Evolutionary conservation across 1,140 invertebrate species (phyloP), one percentile per base, ranked within the genome.

Genomic region (Leguminivora glycinivorella): DNA sequence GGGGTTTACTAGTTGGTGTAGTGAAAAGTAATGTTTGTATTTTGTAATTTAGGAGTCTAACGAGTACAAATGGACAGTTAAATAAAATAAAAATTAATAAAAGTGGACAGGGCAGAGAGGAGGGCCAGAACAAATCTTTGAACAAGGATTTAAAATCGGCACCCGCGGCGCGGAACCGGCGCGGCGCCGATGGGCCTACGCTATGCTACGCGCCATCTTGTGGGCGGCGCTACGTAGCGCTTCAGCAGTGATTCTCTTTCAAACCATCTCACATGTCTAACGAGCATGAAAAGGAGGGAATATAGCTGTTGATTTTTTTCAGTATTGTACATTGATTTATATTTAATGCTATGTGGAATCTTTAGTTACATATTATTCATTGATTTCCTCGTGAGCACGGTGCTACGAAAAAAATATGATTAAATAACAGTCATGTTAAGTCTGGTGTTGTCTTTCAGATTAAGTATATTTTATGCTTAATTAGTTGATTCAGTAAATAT

Each of bases 151-250:
- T 2, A 38, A 38, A 12, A 14, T 38, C 4, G 34, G 34, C 34
- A 12, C 34, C 34, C n/a, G 40, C 40, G 9, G 12, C 9, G 38
- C 58, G 71, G 79, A 80, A 81, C 78, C 68, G 72, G 77, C 81
- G 81, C 79, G 70, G 58, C 56, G 47, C 69, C 52, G 72, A 6
- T 31, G 63, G 7, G 26, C 63, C 38, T 40, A 52, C 68, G 43
- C 25, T 24, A 7, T n/a, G 17, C 47, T 24, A 63, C 70, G 74
- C 87, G 88, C 88, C 88, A 90, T 90, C 60, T 89, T 90, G 86
- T 84, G 72, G 88, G 88, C 86, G 88, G 86, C 75, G 87, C 80
- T 75, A 38, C 71, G 63, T 34, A 72, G 68, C 60, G 68, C 29
- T 56, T 77, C 74, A 79, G 70, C 60, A 47, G 72, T 29, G 47